These are phyloP conservation scores for Leuctra nigra DNA, from an alignment of 2,888 invertebrate genomes.

Conservation along the genomic window DNA sequence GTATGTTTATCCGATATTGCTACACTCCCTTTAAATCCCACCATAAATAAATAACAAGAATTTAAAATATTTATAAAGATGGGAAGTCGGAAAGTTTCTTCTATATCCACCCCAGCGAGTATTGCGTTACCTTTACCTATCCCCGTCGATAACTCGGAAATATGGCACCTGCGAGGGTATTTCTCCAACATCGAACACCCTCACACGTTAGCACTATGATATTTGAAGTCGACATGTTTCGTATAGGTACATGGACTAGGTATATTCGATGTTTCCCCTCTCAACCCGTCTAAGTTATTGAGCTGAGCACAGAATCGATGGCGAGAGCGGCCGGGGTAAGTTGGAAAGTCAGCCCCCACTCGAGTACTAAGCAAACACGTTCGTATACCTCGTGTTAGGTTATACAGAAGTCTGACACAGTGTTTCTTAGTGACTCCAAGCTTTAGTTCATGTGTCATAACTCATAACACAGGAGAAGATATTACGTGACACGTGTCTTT, in stretches of 20 bases:
- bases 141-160: slow-evolving; percentile 1
- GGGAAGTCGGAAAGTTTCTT: background rate
- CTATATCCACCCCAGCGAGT: background rate
- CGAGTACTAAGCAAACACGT: slow-evolving; percentile 9
- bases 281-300: slow-evolving; percentile 4
- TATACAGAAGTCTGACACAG: background rate
- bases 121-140: background rate
- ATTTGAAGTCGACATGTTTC: background rate
- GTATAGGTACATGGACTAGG: too few relatives aligned
- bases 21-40: background rate
- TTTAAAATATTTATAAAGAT: slow-evolving; percentile 16
- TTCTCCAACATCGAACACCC: background rate
- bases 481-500: too few relatives aligned
- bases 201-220: slow-evolving; percentile 15
- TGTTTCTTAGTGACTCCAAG: too few relatives aligned
- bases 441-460: too few relatives aligned
- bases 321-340: background rate
- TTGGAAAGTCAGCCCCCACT: slow-evolving; percentile 11
- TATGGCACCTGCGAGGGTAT: slow-evolving; percentile 14
- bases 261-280: background rate
- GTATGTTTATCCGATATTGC: background rate
- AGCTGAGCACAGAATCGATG: slow-evolving; percentile 9
- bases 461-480: too few relatives aligned
- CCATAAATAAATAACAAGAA: slow-evolving; percentile 7
- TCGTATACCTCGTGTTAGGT: background rate